Percentiles rank a stretch among this genome's conserved stretches.
These are phyloP conservation scores for Noctuana brunneofusca DNA, from an alignment of 2,888 invertebrate species.

Conservation along the genomic window DNA sequence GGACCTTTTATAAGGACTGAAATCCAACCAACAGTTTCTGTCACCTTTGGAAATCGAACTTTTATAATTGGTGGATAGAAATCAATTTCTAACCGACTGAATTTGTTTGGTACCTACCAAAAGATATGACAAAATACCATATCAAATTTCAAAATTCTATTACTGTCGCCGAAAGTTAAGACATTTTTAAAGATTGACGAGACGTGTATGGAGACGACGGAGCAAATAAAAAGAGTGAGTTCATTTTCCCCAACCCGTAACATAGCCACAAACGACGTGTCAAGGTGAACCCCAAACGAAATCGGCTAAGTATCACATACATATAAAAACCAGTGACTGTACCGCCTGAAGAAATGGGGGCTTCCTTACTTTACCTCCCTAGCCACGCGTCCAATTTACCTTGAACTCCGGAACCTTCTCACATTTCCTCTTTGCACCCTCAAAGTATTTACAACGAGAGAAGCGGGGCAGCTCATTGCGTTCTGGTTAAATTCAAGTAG, in stretches of 20 bases:
- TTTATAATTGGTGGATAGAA: too few relatives aligned
- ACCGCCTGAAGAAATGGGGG: conserved; percentile 74
- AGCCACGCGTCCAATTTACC: conserved; percentile 59
- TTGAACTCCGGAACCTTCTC: conserved; percentile 48
- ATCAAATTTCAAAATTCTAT: conserved; percentile 32
- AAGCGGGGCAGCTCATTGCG: conserved; percentile 44
- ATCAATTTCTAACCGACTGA: too few relatives aligned
- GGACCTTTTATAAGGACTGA: too few relatives aligned
- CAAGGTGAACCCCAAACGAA: conserved; percentile 67
- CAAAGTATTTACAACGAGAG: conserved; percentile 22
- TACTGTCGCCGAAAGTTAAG: conserved; percentile 32
- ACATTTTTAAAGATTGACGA: conserved; percentile 15
- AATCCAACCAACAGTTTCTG: too few relatives aligned
- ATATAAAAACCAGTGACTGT: conserved; percentile 56
- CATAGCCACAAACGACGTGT: conserved; percentile 75
- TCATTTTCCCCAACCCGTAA: conserved; percentile 53
- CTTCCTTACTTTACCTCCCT: conserved; percentile 68
- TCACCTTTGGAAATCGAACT: too few relatives aligned
- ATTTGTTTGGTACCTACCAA: too few relatives aligned
- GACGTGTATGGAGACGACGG: conserved; percentile 16
- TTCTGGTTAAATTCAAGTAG: conserved; percentile 60
- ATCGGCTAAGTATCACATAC: conserved; percentile 69
- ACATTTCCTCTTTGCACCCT: conserved; percentile 38
- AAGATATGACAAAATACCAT: not conserved
- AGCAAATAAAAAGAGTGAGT: conserved; percentile 30